Percentiles rank a stretch among this genome's conserved stretches.
Conservation (phyloP, 1,140 invertebrate genomes). For the Brevipalpus yothersi region DNA sequence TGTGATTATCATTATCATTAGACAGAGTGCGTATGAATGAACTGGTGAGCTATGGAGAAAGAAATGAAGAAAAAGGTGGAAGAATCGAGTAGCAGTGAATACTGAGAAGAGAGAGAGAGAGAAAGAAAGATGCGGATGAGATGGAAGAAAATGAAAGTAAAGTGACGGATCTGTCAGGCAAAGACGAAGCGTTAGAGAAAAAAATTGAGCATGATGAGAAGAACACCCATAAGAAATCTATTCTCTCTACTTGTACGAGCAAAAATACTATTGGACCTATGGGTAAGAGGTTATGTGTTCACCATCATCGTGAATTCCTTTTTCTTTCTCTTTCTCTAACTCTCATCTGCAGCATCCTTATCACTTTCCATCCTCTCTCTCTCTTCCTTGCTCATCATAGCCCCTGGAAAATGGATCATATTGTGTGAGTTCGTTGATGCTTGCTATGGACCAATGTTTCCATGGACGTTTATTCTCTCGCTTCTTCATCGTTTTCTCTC, state of each 20-base stretch:
- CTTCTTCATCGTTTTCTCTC: not conserved
- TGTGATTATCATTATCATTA: too few species aligned
- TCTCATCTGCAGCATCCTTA: not conserved
- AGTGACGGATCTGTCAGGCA: not conserved
- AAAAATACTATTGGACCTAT: too few species aligned
- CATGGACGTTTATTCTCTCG: not conserved
- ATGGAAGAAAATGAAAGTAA: not conserved
- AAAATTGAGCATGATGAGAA: too few species aligned
- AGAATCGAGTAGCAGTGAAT: not conserved
- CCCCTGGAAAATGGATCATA: too few species aligned
- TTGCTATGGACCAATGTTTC: too few species aligned
- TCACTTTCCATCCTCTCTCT: not conserved
- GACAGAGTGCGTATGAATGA: too few species aligned
- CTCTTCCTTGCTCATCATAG: not conserved
- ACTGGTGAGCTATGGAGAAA: too few species aligned
- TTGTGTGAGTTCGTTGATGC: too few species aligned
- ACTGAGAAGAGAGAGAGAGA: not conserved
- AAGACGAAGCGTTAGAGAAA: not conserved
- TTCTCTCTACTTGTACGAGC: too few species aligned
- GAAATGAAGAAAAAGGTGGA: not conserved
- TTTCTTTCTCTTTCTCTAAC: not conserved
- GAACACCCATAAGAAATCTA: too few species aligned
- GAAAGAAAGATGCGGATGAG: not conserved
- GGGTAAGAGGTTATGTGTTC: too few species aligned
- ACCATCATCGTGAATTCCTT: not conserved